Conservation (phyloP, 2,113 vertebrate genomes). For the Pristiophorus japonicus region DNA sequence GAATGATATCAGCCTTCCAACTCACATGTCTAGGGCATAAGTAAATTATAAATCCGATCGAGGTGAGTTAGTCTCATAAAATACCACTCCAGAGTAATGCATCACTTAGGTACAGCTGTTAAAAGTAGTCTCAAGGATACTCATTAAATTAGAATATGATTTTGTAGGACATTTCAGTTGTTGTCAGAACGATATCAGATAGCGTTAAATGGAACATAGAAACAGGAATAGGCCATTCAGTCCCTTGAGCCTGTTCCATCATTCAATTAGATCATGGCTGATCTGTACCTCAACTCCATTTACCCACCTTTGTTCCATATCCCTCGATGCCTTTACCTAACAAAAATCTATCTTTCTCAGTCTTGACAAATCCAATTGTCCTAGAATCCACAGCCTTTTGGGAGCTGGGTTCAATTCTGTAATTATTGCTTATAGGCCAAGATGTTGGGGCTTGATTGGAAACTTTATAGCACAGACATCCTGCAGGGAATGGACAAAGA, state of each 20-base stretch:
- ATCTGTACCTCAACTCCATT: background rate
- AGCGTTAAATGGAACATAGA: background rate
- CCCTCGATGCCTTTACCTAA: background rate
- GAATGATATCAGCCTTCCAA: background rate
- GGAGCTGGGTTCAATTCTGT: background rate
- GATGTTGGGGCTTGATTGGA: background rate
- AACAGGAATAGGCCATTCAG: background rate
- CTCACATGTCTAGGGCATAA: background rate
- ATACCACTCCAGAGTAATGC: background rate
- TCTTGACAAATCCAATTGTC: background rate
- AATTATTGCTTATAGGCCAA: background rate
- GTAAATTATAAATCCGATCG: background rate
- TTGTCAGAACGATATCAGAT: background rate
- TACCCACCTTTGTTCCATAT: background rate
- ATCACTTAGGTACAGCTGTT: background rate
- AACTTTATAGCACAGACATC: background rate
- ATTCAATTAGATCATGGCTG: background rate
- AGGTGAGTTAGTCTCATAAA: background rate
- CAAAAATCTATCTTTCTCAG: background rate
- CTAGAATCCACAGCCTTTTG: background rate
- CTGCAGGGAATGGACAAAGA: background rate
- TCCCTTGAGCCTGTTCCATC: background rate
- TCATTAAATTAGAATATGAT: background rate
- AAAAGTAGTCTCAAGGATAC: background rate
- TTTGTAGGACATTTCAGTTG: background rate